Percentiles rank a stretch among this genome's conserved stretches.
Conservation (phyloP, 2,113 vertebrate genomes). For the Nematolebias whitei region DNA sequence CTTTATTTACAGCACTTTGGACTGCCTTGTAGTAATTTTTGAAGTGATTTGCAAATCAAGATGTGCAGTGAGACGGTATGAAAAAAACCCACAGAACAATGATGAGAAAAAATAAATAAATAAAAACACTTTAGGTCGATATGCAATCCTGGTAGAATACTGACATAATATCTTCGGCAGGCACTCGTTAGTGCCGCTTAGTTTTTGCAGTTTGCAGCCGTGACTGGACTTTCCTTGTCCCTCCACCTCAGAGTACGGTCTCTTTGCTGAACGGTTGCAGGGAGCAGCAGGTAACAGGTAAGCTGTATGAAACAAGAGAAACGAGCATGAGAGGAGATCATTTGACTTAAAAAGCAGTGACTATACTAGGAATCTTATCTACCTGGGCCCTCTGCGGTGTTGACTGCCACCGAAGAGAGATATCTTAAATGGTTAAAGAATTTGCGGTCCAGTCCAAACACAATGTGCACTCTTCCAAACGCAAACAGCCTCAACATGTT, state of each 20-base stretch:
- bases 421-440: conserved; percentile 85
- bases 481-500: conserved; percentile 91
- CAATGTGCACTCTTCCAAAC: conserved; percentile 93
- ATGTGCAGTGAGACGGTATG: too few species aligned
- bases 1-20: too few species aligned
- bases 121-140: too few species aligned
- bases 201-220: conserved; percentile 89
- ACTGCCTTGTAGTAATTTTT: too few species aligned
- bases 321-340: not conserved
- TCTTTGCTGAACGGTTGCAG: conserved; percentile 84
- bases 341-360: not conserved
- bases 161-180: conserved; percentile 72
- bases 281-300: conserved; percentile 81
- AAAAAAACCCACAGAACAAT: too few species aligned
- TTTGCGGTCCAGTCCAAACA: conserved; percentile 91
- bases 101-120: not conserved
- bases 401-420: conserved; percentile 67
- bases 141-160: conserved; percentile 13
- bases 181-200: conserved; percentile 86
- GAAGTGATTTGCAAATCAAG: too few species aligned
- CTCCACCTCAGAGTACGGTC: conserved; percentile 83
- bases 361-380: not conserved
- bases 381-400: conserved; percentile 66
- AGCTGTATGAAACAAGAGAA: conserved; percentile 64
- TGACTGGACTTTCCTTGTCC: conserved; percentile 81